Evolutionary conservation across 2,797 vertebrate species (phyloP).

Genomic region (Bufotes viridis): DNA sequence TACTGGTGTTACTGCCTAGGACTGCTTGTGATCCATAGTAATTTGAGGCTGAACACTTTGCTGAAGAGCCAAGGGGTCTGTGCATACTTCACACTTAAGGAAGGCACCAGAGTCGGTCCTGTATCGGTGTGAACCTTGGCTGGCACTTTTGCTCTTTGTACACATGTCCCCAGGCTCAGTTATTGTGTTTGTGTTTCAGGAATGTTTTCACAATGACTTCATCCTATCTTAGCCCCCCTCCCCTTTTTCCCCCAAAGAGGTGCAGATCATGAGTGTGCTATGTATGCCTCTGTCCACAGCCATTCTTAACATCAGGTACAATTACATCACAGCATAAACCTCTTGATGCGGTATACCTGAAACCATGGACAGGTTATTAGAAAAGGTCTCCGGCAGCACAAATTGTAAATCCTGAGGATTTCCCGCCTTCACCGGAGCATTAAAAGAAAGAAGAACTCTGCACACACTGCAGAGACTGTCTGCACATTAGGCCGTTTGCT

Average conservation of each 20-base stretch:
- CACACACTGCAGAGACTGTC: too few relatives aligned
- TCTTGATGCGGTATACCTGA: too few relatives aligned
- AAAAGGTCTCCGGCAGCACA: too few relatives aligned
- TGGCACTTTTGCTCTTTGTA: constrained; percentile 45
- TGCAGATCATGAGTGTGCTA: constrained; percentile 36
- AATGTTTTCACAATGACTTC: constrained; percentile 57
- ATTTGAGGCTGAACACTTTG: background rate
- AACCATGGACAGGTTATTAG: too few relatives aligned
- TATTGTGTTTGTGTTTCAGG: constrained; percentile 53
- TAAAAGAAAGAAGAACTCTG: too few relatives aligned
- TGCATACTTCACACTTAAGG: background rate
- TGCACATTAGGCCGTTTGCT: too few relatives aligned
- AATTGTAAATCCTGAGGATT: too few relatives aligned
- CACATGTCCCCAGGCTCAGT: constrained; percentile 27
- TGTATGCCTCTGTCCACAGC: constrained; percentile 6
- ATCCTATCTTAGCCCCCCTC: constrained; percentile 26
- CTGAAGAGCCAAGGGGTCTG: background rate
- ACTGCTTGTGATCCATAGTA: background rate
- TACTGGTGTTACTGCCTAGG: background rate
- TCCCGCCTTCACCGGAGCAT: too few relatives aligned
- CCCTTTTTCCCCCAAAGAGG: constrained; percentile 1
- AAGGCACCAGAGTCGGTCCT: background rate
- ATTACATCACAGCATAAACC: background rate
- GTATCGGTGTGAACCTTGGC: constrained; percentile 13
- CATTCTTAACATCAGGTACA: constrained; percentile 10